Percentiles rank a stretch among this genome's conserved stretches.
Conservation (phyloP, 2,113 vertebrate species). For the human region GRCh38 chrY:22610501-22611000, state of each 20-base stretch:
- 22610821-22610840: background rate
- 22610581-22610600: background rate
- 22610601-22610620: background rate
- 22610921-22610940: background rate
- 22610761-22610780: background rate
- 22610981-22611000: background rate
- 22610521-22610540: background rate
- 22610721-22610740: background rate
- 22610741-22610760: background rate
- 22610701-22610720: background rate
- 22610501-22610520: background rate
- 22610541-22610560: too few species aligned
- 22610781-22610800: background rate
- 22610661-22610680: background rate
- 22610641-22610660: background rate
- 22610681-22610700: too few species aligned
- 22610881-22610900: background rate
- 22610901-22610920: background rate
- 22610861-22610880: background rate
- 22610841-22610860: background rate
- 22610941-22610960: background rate
- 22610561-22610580: background rate
- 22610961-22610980: background rate
- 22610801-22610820: background rate
- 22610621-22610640: fast-evolving